Base-by-base conservation (phyloP, 2,797 vertebrate genomes). In the Stomatorhinus walkeri region DNA sequence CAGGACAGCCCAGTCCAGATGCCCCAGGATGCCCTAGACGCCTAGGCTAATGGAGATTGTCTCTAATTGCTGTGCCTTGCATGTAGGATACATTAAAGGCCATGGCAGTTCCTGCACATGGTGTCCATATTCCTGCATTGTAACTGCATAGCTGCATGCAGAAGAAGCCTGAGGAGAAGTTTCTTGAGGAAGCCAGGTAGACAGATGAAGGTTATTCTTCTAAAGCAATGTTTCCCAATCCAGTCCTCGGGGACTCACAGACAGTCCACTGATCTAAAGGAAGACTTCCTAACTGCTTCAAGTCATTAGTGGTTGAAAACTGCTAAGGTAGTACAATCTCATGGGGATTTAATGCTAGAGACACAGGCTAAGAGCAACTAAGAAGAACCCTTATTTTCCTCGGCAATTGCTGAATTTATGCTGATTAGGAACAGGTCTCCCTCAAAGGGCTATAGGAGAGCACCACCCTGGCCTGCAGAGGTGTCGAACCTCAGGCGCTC, bases 181-280 rank as follows among this genome's bases (percentile, higher is more conserved):
- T 84, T 85, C 10, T 24, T 10, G 8, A 46, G 49, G 64, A 40
- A 81, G n/a, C 22, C 22, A 28, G 88, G 28, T 68, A 24, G 59
- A 87, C 88, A 87, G 90, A 90, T 90, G 92, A 92, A 92, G 91
- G 88, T 90, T 87, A 91, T 92, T 84, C 89, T 49, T 91, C 61
- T 89, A 87, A 88, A 84, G 40, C n/a, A 22, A 22, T 59, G 56
- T 59, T 59, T 59, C 56, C 56, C 56, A 59, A 59, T 59, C 56
- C n/a, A 22, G n/a, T 59, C 6, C 56, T 59, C 2, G 56, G 56
- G 56, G 56, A 59, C 54, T 1, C 19, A n/a, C 54, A 56, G 19
- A n/a, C 54, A 56, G 54, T 56, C 16, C 19, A 56, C 59, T 59
- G 56, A 59, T 59, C 79, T 89, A 88, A 88, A 81, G 49, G 86